Evolutionary conservation across 2,113 vertebrate genomes (phyloP).

Genomic region (Saguinus imperator): DNA sequence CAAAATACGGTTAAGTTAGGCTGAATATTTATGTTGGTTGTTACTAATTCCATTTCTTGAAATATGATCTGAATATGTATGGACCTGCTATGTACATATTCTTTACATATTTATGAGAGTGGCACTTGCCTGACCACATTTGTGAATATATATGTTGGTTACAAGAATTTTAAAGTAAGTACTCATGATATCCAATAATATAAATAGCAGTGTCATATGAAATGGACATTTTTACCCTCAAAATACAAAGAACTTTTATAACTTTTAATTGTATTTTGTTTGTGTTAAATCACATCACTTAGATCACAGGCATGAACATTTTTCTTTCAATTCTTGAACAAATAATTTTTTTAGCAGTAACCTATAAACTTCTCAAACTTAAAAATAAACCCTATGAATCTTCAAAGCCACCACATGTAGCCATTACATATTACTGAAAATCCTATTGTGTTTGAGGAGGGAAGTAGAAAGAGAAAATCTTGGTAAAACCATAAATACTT

Average conservation of each 20-base stretch:
- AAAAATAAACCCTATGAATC: background rate
- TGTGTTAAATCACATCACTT: background rate
- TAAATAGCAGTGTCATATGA: background rate
- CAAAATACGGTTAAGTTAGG: background rate
- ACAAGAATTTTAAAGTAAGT: background rate
- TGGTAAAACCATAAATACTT: slow-evolving; percentile 38
- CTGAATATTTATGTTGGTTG: background rate
- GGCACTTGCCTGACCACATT: background rate
- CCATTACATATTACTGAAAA: background rate
- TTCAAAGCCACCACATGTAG: background rate
- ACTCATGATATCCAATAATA: background rate
- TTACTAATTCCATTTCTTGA: background rate
- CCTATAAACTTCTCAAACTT: background rate
- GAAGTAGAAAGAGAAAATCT: background rate
- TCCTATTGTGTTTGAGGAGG: background rate
- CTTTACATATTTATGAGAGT: background rate
- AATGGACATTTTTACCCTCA: background rate
- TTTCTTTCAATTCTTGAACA: slow-evolving; percentile 15
- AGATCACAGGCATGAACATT: background rate
- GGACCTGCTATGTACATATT: background rate
- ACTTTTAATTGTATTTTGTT: background rate
- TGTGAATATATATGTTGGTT: background rate
- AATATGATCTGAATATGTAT: background rate
- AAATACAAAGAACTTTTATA: background rate
- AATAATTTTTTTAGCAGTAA: background rate